phyloP scores from a whole-genome alignment of 2,113 vertebrate species.

The Gobio gobio region DNA sequence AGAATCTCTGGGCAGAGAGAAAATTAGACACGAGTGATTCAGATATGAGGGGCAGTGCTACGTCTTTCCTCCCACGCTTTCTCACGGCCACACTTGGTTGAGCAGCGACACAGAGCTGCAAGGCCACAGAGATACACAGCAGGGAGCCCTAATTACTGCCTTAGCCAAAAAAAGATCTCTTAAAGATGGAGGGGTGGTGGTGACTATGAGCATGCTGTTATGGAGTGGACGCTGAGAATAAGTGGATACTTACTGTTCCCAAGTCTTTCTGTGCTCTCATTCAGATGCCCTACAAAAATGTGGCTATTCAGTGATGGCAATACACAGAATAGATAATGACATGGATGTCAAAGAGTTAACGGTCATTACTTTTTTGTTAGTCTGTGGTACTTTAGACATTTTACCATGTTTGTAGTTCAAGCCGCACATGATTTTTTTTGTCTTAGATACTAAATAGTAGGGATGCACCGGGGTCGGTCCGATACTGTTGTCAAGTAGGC shows the following conservation, averaged over 20 bases:
- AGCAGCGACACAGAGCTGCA: conserved; percentile 28
- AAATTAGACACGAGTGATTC: conserved; percentile 53
- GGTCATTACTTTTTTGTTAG: not conserved
- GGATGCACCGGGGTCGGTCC: too few relatives aligned
- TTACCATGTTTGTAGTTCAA: not conserved
- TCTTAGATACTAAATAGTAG: too few relatives aligned
- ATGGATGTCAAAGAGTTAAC: not conserved
- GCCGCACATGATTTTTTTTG: too few relatives aligned
- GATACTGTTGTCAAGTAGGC: too few relatives aligned
- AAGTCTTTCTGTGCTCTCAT: not conserved
- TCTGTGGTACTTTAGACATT: too few relatives aligned
- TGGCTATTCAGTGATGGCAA: not conserved
- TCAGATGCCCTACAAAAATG: conserved; percentile 13
- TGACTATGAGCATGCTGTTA: not conserved
- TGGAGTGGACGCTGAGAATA: not conserved
- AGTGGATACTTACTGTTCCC: conserved; percentile 13
- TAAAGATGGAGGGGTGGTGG: conserved; percentile 1
- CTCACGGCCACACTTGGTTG: conserved; percentile 11
- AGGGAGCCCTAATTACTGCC: conserved; percentile 47
- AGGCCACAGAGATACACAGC: conserved; percentile 30
- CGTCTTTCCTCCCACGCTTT: conserved; percentile 30
- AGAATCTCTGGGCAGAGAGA: conserved; percentile 17
- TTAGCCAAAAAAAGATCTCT: conserved; percentile 19
- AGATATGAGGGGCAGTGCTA: conserved; percentile 33
- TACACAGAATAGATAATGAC: not conserved